Evolutionary conservation across 2,888 invertebrate genomes (phyloP).

Genomic region (Euclidia mi): DNA sequence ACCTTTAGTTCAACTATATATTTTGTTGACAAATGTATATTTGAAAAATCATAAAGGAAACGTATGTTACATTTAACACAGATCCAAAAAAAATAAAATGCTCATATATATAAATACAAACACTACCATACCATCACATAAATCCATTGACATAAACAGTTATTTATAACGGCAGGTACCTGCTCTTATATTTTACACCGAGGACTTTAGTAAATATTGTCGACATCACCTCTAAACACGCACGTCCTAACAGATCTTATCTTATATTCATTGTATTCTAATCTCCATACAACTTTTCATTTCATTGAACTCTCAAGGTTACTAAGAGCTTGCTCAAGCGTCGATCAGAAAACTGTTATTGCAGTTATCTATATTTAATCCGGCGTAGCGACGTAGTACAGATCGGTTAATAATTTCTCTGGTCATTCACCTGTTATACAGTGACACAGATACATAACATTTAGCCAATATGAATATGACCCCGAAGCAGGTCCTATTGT

Average conservation of each 20-base stretch:
- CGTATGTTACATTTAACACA: too few species aligned
- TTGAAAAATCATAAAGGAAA: too few species aligned
- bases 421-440: slow-evolving; percentile 76
- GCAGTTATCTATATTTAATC: slow-evolving; percentile 34
- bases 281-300: slow-evolving; percentile 35
- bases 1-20: too few species aligned
- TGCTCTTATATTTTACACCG: too few species aligned
- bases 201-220: too few species aligned
- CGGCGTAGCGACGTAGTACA: slow-evolving; percentile 33
- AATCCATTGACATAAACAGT: too few species aligned
- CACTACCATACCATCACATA: too few species aligned
- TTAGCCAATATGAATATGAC: slow-evolving; percentile 79
- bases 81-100: too few species aligned
- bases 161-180: too few species aligned
- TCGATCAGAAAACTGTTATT: slow-evolving; percentile 42
- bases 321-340: slow-evolving; percentile 36
- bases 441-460: slow-evolving; percentile 83
- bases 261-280: slow-evolving; percentile 33
- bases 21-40: too few species aligned
- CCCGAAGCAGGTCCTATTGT: slow-evolving; percentile 83
- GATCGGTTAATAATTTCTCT: slow-evolving; percentile 42
- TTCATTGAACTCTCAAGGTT: slow-evolving; percentile 43
- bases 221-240: not conserved
- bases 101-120: too few species aligned
- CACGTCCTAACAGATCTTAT: slow-evolving; percentile 20